Percentiles rank a stretch among this genome's conserved stretches.
These are phyloP conservation scores for Uropetala carovei DNA, from an alignment of 2,888 invertebrate species.

Conservation along the genomic window DNA sequence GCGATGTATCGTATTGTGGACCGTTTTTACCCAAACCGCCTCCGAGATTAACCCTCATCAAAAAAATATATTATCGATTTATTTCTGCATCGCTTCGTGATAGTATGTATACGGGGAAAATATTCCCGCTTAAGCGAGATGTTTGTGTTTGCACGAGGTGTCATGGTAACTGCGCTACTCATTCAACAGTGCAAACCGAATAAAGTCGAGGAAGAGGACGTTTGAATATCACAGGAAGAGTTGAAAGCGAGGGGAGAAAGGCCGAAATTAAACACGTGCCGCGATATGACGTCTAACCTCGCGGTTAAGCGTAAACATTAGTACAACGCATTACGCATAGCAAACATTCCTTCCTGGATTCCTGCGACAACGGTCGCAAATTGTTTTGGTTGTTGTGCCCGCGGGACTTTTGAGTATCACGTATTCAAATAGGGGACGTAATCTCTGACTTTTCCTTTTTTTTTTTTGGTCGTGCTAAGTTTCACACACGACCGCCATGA, in stretches of 20 bases:
- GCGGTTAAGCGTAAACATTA: conserved; percentile 8
- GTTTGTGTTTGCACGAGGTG: background rate
- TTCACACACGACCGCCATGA: background rate
- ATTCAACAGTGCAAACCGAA: background rate
- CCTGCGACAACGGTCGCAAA: background rate
- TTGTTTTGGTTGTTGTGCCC: background rate
- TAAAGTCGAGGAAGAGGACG: background rate
- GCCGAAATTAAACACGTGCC: background rate
- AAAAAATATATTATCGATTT: too few relatives aligned
- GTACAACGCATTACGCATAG: background rate
- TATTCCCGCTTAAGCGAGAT: background rate
- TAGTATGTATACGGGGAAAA: too few relatives aligned
- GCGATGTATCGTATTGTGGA: too few relatives aligned
- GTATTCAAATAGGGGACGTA: background rate
- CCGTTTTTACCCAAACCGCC: too few relatives aligned
- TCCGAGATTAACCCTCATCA: too few relatives aligned
- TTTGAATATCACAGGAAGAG: background rate
- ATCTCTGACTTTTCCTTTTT: background rate
- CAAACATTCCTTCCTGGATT: conserved; percentile 7
- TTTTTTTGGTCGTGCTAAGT: background rate
- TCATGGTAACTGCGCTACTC: background rate
- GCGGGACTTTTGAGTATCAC: background rate
- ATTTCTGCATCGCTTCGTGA: too few relatives aligned
- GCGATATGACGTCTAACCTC: background rate
- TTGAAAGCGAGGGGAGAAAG: conserved; percentile 6